Conservation (phyloP, 2,888 invertebrate genomes). For the Leucoma salicis region DNA sequence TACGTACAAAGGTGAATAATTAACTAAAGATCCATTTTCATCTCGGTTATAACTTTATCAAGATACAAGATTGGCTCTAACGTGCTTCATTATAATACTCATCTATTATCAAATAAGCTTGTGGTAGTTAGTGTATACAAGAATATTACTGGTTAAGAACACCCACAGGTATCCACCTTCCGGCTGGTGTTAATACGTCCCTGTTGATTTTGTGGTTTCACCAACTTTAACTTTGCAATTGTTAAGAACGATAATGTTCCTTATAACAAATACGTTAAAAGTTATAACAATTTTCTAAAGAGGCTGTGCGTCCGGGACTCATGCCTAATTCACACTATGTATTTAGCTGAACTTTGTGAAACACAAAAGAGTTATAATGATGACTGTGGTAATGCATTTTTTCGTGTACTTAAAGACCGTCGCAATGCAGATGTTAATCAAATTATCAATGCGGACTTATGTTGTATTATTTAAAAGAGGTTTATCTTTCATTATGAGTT, state of each 20-base stretch:
- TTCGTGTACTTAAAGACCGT: slow-evolving; percentile 68
- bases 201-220: slow-evolving; percentile 68
- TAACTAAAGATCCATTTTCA: too few relatives aligned
- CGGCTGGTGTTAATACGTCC: slow-evolving; percentile 73
- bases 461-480: slow-evolving; percentile 67
- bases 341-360: slow-evolving; percentile 78
- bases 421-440: slow-evolving; percentile 63
- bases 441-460: slow-evolving; percentile 73
- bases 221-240: slow-evolving; percentile 46
- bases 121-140: slow-evolving; percentile 60
- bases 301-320: slow-evolving; percentile 43
- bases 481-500: slow-evolving; percentile 39
- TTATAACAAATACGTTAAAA: slow-evolving; percentile 45
- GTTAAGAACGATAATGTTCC: slow-evolving; percentile 49
- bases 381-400: slow-evolving; percentile 74
- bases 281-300: slow-evolving; percentile 23
- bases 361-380: slow-evolving; percentile 73
- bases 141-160: slow-evolving; percentile 70
- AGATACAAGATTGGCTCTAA: background rate
- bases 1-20: too few relatives aligned
- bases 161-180: slow-evolving; percentile 72
- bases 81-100: slow-evolving; percentile 40
- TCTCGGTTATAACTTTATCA: slow-evolving; percentile 19
- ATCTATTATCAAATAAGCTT: slow-evolving; percentile 60
- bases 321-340: slow-evolving; percentile 74